Evolutionary conservation across 2,888 invertebrate species (phyloP).

Genomic region (Aphodius granarius): DNA sequence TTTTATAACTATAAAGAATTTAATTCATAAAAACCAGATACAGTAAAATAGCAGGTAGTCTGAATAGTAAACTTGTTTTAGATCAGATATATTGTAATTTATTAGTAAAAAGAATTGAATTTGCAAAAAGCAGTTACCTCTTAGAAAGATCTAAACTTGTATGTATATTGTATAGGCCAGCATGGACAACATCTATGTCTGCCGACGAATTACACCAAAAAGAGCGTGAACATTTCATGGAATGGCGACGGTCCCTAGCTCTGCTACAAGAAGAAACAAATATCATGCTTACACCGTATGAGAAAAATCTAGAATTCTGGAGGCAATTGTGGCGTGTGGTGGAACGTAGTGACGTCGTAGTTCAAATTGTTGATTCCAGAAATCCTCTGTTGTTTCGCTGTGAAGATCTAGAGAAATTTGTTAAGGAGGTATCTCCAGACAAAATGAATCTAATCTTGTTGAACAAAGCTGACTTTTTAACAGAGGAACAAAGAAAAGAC

Average conservation of each 20-base stretch:
- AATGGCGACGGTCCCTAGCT: conserved; percentile 87
- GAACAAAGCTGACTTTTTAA: conserved; percentile 95
- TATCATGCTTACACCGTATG: conserved; percentile 91
- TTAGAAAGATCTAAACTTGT: too few species aligned
- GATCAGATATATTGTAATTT: too few species aligned
- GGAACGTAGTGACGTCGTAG: conserved; percentile 91
- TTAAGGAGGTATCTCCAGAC: conserved; percentile 69
- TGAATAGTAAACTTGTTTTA: too few species aligned
- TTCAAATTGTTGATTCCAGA: conserved; percentile 95
- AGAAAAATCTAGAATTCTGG: conserved; percentile 98
- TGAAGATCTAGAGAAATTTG: conserved; percentile 87
- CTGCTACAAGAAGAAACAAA: conserved; percentile 76
- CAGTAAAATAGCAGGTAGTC: too few species aligned
- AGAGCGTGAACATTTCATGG: conserved; percentile 83
- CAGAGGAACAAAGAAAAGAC: conserved; percentile 71
- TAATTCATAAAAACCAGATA: too few species aligned
- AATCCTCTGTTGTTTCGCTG: conserved; percentile 89
- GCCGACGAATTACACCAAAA: conserved; percentile 76
- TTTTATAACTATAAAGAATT: too few species aligned
- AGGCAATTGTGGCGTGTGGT: conserved; percentile 97
- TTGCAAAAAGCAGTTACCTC: too few species aligned
- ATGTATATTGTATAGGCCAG: too few species aligned
- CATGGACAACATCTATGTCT: conserved; percentile 75
- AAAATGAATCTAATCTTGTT: conserved; percentile 84
- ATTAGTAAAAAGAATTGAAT: too few species aligned